Evolutionary conservation across 1,140 invertebrate species (phyloP).

Genomic region (Charaxes varanes): DNA sequence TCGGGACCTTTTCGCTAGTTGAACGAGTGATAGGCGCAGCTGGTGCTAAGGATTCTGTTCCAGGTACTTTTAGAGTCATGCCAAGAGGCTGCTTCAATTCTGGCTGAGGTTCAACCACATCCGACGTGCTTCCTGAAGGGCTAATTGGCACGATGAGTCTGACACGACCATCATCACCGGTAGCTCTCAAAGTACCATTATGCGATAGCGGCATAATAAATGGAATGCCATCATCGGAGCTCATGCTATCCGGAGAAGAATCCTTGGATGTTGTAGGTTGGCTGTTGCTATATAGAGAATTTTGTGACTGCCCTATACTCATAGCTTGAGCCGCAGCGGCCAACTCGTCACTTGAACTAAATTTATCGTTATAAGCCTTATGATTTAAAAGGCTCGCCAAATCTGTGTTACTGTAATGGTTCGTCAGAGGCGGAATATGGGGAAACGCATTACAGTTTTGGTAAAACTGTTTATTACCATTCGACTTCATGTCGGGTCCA

Average conservation of each 20-base stretch:
- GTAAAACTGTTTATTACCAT: conserved; percentile 42
- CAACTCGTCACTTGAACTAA: conserved; percentile 30
- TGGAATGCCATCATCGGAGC: conserved; percentile 62
- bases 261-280: conserved; percentile 44
- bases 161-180: conserved; percentile 73
- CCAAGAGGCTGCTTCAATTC: conserved; percentile 30
- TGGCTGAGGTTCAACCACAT: conserved; percentile 27
- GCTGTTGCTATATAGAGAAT: conserved; percentile 45
- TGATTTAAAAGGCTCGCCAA: conserved; percentile 41
- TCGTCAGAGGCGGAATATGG: conserved; percentile 47
- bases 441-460: conserved; percentile 59
- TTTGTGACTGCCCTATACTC: conserved; percentile 48
- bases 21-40: conserved; percentile 82
- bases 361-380: conserved; percentile 31
- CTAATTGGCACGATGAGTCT: conserved; percentile 75
- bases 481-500: conserved; percentile 21
- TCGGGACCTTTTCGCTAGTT: conserved; percentile 88
- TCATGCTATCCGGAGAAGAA: conserved; percentile 41
- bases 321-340: conserved; percentile 38
- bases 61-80: conserved; percentile 63
- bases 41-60: conserved; percentile 38
- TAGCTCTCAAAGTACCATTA: conserved; percentile 76
- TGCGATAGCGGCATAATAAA: conserved; percentile 82
- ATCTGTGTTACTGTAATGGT: conserved; percentile 47
- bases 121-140: conserved; percentile 43